A percentile compares a stretch with the other conserved stretches of the same genome.
phyloP scores from a whole-genome alignment of 2,888 invertebrate genomes.

The Rhingia campestris region DNA sequence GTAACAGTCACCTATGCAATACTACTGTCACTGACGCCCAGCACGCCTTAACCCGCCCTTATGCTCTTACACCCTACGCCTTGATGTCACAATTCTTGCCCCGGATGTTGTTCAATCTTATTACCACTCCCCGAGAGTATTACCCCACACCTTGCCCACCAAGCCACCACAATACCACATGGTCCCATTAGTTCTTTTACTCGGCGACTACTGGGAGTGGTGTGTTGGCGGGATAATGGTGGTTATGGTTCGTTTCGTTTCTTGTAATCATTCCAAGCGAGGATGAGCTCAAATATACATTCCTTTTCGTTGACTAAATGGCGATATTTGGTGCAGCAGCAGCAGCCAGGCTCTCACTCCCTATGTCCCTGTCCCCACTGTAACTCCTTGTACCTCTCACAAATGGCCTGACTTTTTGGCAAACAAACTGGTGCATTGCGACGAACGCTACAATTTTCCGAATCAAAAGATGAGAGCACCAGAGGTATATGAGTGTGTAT shows the following conservation, averaged over 20 bases:
- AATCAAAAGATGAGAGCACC: conserved; percentile 66
- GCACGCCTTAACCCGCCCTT: not conserved
- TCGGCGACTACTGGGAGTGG: not conserved
- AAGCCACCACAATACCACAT: conserved; percentile 65
- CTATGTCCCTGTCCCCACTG: conserved; percentile 5
- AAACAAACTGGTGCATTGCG: conserved; percentile 74
- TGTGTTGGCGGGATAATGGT: conserved; percentile 3
- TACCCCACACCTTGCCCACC: conserved; percentile 39
- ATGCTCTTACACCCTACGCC: conserved; percentile 39
- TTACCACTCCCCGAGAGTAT: conserved; percentile 68
- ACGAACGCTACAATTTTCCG: conserved; percentile 73
- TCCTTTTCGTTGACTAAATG: conserved; percentile 66
- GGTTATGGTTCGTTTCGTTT: conserved; percentile 70
- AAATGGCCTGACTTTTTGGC: conserved; percentile 69
- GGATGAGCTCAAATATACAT: conserved; percentile 58
- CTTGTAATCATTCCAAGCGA: conserved; percentile 74
- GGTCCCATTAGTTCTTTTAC: conserved; percentile 59
- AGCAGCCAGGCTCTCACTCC: conserved; percentile 40
- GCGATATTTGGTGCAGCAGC: conserved; percentile 29
- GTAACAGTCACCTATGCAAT: conserved; percentile 50
- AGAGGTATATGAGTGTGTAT: not conserved
- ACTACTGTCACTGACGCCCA: conserved; percentile 38
- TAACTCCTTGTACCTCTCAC: not conserved
- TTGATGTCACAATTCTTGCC: conserved; percentile 68
- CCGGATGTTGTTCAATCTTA: conserved; percentile 74